Percentiles rank a stretch among this genome's conserved stretches.
These are phyloP conservation scores for Drosophila heteroneura DNA, from an alignment of 2,888 invertebrate genomes.

Conservation along the genomic window DNA sequence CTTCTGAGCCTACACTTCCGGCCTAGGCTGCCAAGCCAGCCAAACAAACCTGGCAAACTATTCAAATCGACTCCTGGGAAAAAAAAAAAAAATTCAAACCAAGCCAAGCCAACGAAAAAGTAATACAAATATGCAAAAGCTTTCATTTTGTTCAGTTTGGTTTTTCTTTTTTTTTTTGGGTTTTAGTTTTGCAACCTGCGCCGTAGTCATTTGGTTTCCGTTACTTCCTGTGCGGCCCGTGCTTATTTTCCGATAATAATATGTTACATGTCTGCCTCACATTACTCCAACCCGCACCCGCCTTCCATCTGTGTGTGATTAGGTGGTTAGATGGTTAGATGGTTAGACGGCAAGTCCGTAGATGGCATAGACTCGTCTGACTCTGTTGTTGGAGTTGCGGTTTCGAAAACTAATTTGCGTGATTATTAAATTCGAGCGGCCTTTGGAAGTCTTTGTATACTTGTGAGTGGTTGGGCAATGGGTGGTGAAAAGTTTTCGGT, in stretches of 20 bases:
- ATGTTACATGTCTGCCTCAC: conserved; percentile 64
- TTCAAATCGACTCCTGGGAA: conserved; percentile 63
- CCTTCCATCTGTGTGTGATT: conserved; percentile 37
- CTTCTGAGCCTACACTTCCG: conserved; percentile 12
- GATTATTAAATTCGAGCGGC: conserved; percentile 69
- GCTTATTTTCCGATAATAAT: conserved; percentile 76
- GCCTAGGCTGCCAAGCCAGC: conserved; percentile 19
- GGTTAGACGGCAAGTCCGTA: conserved; percentile 11
- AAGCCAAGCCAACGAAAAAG: not conserved
- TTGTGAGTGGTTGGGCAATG: not conserved
- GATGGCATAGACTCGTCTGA: conserved; percentile 23
- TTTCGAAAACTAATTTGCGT: conserved; percentile 77
- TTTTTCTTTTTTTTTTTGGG: conserved; percentile 23
- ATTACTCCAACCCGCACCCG: not conserved
- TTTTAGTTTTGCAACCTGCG: conserved; percentile 58
- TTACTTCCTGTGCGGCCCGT: conserved; percentile 63
- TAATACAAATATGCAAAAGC: conserved; percentile 33
- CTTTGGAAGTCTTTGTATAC: not conserved
- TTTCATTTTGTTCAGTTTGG: conserved; percentile 20
- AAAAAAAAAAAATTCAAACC: not conserved
- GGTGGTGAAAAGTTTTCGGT: conserved; percentile 45
- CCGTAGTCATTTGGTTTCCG: conserved; percentile 74
- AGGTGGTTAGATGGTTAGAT: conserved; percentile 33
- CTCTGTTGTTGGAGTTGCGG: conserved; percentile 62
- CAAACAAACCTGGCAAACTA: conserved; percentile 61